Conservation (phyloP, 2,888 invertebrate species). For the Andricus curvator region DNA sequence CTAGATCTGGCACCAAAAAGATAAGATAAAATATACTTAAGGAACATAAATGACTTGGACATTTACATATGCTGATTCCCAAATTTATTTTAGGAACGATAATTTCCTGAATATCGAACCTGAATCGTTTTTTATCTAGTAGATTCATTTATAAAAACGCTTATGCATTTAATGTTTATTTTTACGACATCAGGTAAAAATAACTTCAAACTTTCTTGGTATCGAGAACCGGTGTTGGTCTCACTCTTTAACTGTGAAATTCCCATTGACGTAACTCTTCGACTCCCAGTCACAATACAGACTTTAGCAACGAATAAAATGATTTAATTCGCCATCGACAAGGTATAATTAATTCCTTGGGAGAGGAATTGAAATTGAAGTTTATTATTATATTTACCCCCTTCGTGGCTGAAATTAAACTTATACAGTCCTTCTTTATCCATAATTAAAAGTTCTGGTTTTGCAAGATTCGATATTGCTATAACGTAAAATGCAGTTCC, state of each 20-base stretch:
- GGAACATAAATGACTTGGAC: background rate
- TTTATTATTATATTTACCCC: conserved; percentile 14
- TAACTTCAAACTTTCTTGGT: background rate
- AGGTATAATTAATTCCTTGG: conserved; percentile 28
- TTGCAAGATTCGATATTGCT: background rate
- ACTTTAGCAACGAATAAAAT: conserved; percentile 19
- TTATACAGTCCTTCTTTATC: background rate
- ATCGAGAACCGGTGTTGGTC: background rate
- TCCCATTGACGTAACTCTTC: conserved; percentile 28
- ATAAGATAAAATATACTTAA: background rate
- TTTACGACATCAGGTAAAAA: background rate
- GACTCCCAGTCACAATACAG: conserved; percentile 6
- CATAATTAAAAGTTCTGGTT: background rate
- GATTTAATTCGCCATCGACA: conserved; percentile 17
- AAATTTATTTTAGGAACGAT: background rate
- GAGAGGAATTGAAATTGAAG: conserved; percentile 13
- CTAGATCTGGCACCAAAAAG: background rate
- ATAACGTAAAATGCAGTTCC: background rate
- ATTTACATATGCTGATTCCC: background rate
- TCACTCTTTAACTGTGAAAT: conserved; percentile 23
- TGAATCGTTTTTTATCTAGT: background rate
- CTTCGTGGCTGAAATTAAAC: background rate
- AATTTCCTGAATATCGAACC: background rate
- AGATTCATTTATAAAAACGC: background rate
- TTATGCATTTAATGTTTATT: background rate